Conservation (phyloP, 64 coral and sea anemone genomes). For the Montipora sp. region DNA sequence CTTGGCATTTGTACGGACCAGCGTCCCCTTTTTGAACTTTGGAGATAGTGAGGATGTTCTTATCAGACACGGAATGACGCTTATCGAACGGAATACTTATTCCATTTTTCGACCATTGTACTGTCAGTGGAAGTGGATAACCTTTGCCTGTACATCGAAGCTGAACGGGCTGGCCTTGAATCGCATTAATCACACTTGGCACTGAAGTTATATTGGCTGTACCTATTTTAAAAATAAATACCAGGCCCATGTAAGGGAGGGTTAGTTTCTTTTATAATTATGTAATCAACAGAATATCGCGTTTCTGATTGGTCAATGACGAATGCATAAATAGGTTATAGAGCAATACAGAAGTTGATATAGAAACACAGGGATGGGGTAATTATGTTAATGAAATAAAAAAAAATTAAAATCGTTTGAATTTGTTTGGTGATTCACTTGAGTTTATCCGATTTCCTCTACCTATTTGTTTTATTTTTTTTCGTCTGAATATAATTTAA, state of each 20-base stretch:
- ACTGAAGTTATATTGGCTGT: conserved; percentile 45
- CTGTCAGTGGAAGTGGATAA: conserved; percentile 38
- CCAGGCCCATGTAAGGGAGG: no score
- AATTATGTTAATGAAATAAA: no score
- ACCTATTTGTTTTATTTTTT: not conserved
- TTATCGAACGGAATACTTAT: conserved; percentile 34
- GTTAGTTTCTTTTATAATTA: no score
- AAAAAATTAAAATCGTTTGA: no score
- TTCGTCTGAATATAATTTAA: not conserved
- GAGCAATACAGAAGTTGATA: no score
- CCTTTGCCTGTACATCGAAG: conserved; percentile 66
- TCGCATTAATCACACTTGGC: not conserved
- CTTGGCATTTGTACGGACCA: conserved; percentile 60
- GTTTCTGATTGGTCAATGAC: no score
- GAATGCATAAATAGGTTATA: no score
- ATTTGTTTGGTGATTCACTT: no score
- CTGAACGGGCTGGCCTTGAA: conserved; percentile 25
- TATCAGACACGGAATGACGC: conserved; percentile 28
- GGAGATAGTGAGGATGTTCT: conserved; percentile 48
- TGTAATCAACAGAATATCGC: no score
- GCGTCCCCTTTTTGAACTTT: conserved; percentile 48
- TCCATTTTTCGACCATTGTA: conserved; percentile 54
- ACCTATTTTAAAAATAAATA: conserved; percentile 7
- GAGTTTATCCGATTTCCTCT: not conserved
- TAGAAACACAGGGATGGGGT: no score